These are phyloP conservation scores for Conus ventricosus DNA, from an alignment of 1,140 invertebrate species.

Conservation along the genomic window DNA sequence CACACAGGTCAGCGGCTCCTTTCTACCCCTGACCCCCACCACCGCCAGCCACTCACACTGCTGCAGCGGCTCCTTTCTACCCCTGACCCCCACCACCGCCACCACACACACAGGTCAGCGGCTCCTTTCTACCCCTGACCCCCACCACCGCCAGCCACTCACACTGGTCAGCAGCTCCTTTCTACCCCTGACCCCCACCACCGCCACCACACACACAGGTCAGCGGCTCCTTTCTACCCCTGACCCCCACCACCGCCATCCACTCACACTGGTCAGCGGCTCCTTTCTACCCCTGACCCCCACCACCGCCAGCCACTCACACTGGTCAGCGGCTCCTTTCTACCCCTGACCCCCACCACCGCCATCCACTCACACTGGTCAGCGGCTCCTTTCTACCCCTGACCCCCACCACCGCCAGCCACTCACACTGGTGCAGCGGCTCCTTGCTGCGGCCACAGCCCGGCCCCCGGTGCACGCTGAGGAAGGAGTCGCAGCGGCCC, in stretches of 20 bases:
- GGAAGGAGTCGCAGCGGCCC: conserved; percentile 56
- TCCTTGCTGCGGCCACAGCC: conserved; percentile 33
- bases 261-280: conserved; percentile 40
- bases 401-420: neutral
- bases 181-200: neutral
- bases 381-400: conserved; percentile 27
- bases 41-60: conserved; percentile 29
- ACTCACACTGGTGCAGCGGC: conserved; percentile 42
- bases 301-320: conserved; percentile 17
- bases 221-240: conserved; percentile 24
- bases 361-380: conserved; percentile 33
- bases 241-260: neutral
- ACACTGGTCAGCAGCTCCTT: conserved; percentile 39
- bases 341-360: neutral
- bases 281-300: conserved; percentile 2
- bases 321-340: conserved; percentile 37
- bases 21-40: neutral
- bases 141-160: neutral
- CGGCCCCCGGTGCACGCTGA: conserved; percentile 40
- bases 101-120: conserved; percentile 35
- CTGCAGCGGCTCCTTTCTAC: conserved; percentile 34
- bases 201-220: conserved; percentile 32
- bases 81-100: neutral
- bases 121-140: conserved; percentile 18
- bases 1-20: conserved; percentile 39